Base-by-base conservation (phyloP, 2,797 vertebrate species). In the Mareca strepera region DNA sequence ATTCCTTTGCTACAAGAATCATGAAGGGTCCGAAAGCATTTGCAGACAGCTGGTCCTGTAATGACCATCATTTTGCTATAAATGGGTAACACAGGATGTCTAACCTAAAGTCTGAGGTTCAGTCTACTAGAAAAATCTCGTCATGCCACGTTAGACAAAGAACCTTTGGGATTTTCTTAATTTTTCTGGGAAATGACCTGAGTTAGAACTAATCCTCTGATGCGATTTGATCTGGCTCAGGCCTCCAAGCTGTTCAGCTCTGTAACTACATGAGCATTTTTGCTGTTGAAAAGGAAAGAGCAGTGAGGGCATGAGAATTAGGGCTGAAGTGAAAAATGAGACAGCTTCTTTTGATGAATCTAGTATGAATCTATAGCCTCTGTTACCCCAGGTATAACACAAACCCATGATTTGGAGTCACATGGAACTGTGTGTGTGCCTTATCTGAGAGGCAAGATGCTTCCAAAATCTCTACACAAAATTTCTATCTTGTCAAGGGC, bases 311-410 rank as follows among this genome's bases (percentile, higher is more conserved):
- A 56, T 52, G 18, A 89, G 52, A 63, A 43, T 26, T 62, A 76
- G 2, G 5, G 13, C 56, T 5, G 7, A 70, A 74, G 8, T 11
- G 23, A 79, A 79, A 88, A 95, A 52, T 3, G 3, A 59, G 3
- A 7, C n/a, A 55, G 28, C 22, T 50, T 53, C 22, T 64, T 64
- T 58, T 72, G 50, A 25, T 39, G 56, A 20, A 50, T 50, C 48
- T 29, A 84, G 12, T 6, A 55, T 2, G 0, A 0, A 11, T 74
- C 46, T 85, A 33, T 35, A 60, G 4, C 28, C 17, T 50, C 11
- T n/a, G 8, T 55, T 73, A 52, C 22, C 6, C 15, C 64, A 59
- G 9, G 8, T 58, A 13, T 29, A 28, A 35, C 16, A 76, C 11
- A 81, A 31, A 1, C 1, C 6, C 4, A 9, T 17, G 5, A 9